Base-by-base conservation (phyloP, 2,888 invertebrate species). In the Spisula solida region DNA sequence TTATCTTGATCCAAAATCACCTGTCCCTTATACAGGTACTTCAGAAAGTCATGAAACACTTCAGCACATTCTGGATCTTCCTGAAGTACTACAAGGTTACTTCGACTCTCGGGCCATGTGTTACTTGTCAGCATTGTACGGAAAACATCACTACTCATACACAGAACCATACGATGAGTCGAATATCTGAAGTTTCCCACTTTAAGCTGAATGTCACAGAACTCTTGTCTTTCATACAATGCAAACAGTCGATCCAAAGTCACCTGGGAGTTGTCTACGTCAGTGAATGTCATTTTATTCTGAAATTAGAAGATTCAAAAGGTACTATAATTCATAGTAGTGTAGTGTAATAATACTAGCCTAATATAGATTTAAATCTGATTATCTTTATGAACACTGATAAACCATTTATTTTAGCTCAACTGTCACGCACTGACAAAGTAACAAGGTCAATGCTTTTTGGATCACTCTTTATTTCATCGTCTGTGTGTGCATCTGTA, bases 81-180 rank as follows among this genome's bases (percentile, higher is more conserved):
- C 95, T 98, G 98, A 20, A 99, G 97, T 82, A 98, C 98, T 81
- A 99, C 98, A 78, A 98, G 97, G 93, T 98, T 98, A 96, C 98
- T 98, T 87, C 98, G 97, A 96, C 98, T 98, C 96, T 99, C 99
- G 84, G 98, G 98, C 99, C 99, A 99, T 95, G 98, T 98, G 0
- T 98, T 98, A 96, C 98, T 98, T 98, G 98, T 99, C 78, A 99
- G 97, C 99, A 99, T 99, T n/a, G 98, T 98, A 98, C 98, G 93
- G 90, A 99, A 99, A 81, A 99, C 99, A 97, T 99, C 99, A 97
- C 99, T 99, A 93, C 98, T 98, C 86, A 99, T 98, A 97, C 99
- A 99, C 6, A 99, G 97, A 94, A 99, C 99, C 12, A 99, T 97
- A 90, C 98, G 97, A 97, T 99, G 99, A 1, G 98, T 98, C 0